Evolutionary conservation across 2,113 vertebrate genomes (phyloP), one percentile per base, ranked within the genome.

Genomic region (Calypte anna): DNA sequence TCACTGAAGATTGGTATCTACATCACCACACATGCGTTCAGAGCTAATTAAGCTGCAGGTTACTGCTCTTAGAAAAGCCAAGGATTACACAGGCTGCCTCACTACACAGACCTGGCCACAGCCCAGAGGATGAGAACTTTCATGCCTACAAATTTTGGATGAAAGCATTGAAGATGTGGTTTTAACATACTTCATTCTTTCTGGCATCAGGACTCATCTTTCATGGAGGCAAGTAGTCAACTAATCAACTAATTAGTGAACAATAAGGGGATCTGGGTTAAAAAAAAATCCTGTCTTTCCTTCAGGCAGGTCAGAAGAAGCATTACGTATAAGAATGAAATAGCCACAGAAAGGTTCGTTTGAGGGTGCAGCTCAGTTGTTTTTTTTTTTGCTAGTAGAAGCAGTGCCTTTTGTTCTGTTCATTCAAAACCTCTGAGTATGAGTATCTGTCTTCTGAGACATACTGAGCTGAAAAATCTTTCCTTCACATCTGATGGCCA

Each of bases 21-120:
- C 82, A 86, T 86, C 90, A 88, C 46, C 50, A 89, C 53, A 76
- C 30, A 53, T 14, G 57, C 1, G 0, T 70, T 81, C 81, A 86
- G 68, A 94, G 46, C n/a, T 91, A 84, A 93, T 78, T 91, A 78
- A 78, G 36, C 46, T 67, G 81, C 68, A 63, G 24, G 51, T 94
- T 75, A 38, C 22, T 28, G 50, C 38, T 87, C 57, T 69, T 68
- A 84, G 40, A 90, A 36, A 86, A 88, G 59, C 50, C 68, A 91
- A 76, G 40, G 40, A 79, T 79, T 75, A 75, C 30, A 66, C 27
- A 85, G 40, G 63, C 54, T 86, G 54, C 62, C 74, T 94, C 85
- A 61, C 64, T 83, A 70, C 59, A 87, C 9, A 85, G 46, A 57
- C 55, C 46, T 94, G 73, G 57, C 61, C 82, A 90, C 46, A 67